Conservation (phyloP, 1,140 invertebrate genomes). For the Caenorhabditis remanei region DNA sequence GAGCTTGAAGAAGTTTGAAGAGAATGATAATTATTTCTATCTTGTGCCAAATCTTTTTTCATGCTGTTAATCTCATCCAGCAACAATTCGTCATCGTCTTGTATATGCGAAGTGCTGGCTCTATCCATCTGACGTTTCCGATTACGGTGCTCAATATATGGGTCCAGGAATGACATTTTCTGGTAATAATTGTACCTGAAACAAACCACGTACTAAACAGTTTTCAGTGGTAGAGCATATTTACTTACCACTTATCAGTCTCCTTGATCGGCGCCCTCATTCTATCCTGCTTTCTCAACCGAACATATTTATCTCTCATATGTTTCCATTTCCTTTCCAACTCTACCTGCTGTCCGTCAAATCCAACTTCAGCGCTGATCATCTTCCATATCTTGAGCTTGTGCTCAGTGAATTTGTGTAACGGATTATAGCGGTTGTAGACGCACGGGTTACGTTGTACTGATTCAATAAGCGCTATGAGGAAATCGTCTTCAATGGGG, state of each 20-base stretch:
- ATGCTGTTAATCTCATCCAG: not conserved
- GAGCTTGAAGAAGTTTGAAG: too few species aligned
- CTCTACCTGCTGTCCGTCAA: slow-evolving; percentile 48
- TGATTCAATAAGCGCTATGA: not conserved
- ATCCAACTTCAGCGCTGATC: slow-evolving; percentile 53
- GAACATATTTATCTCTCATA: slow-evolving; percentile 50
- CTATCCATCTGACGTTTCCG: slow-evolving; percentile 36
- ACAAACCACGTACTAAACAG: not conserved
- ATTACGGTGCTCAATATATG: slow-evolving; percentile 59
- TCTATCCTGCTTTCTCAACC: slow-evolving; percentile 38
- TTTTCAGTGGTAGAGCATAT: not conserved
- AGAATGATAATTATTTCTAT: too few species aligned
- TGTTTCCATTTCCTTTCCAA: slow-evolving; percentile 61
- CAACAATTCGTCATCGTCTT: not conserved
- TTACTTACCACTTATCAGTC: slow-evolving; percentile 6
- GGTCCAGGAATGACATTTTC: slow-evolving; percentile 62
- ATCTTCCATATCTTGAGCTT: slow-evolving; percentile 52
- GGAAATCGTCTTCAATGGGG: slow-evolving; percentile 19
- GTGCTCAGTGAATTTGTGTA: slow-evolving; percentile 59
- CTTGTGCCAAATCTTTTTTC: too few species aligned
- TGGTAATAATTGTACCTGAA: slow-evolving; percentile 53
- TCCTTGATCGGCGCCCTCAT: slow-evolving; percentile 45
- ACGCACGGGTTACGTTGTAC: slow-evolving; percentile 32
- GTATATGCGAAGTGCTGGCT: not conserved
- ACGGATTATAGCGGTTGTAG: slow-evolving; percentile 44